Conservation (phyloP, 1,140 invertebrate species). For the Brachionus paranguensis region DNA sequence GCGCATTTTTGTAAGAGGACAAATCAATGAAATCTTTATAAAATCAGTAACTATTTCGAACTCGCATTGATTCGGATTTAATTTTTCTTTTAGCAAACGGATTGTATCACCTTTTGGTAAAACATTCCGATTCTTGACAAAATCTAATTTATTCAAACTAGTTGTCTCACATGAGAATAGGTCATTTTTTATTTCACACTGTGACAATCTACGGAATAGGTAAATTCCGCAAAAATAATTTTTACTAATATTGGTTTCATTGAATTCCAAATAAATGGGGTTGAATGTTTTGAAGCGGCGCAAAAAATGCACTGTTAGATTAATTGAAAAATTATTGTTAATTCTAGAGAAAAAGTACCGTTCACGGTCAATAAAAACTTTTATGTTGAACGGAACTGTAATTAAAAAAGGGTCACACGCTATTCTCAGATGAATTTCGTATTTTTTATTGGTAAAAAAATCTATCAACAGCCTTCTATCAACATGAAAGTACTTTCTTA, state of each 20-base stretch:
- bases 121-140: not conserved
- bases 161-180: not conserved
- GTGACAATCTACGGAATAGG: not conserved
- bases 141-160: not conserved
- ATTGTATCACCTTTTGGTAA: not conserved
- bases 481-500: not conserved
- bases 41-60: conserved; percentile 58
- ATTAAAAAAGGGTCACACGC: not conserved
- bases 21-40: conserved; percentile 55
- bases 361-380: not conserved
- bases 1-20: conserved; percentile 86
- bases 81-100: conserved; percentile 30
- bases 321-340: not conserved
- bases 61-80: not conserved
- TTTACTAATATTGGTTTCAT: not conserved
- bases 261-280: not conserved
- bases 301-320: not conserved
- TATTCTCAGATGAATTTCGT: not conserved
- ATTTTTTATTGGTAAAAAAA: conserved; percentile 16
- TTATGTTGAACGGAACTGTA: not conserved
- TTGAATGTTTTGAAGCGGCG: not conserved
- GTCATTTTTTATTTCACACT: not conserved
- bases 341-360: not conserved
- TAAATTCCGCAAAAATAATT: conserved; percentile 9
- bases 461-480: not conserved